Evolutionary conservation across 2,113 vertebrate species (phyloP).

Genomic region (Ictidomys tridecemlineatus): DNA sequence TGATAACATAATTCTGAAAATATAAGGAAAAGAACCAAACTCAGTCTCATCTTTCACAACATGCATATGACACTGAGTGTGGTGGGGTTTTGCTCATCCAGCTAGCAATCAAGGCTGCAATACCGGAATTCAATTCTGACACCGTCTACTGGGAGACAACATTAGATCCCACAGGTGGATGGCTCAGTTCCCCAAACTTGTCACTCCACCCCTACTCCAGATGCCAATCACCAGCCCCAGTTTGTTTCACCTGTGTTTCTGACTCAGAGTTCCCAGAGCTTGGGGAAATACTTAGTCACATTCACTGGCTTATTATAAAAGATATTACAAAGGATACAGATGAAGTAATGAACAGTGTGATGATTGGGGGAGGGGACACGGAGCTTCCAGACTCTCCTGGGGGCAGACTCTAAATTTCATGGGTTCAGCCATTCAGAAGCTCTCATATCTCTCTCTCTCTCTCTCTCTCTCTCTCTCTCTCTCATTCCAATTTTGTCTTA

Average conservation of each 20-base stretch:
- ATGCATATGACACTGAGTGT: background rate
- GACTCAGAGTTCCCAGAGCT: background rate
- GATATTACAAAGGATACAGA: background rate
- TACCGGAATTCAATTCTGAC: background rate
- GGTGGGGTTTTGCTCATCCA: background rate
- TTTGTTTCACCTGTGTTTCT: background rate
- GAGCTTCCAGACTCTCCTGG: background rate
- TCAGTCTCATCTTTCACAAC: background rate
- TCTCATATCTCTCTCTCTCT: no score
- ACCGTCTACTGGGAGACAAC: background rate
- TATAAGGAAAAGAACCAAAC: background rate
- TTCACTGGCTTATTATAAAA: background rate
- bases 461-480: no score
- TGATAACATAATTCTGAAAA: background rate
- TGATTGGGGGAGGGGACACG: no score
- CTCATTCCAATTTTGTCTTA: background rate
- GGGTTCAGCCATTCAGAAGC: no score
- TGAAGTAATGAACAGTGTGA: background rate
- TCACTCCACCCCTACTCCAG: background rate
- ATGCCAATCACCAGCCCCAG: background rate
- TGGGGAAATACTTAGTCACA: background rate
- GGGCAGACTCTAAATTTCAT: background rate
- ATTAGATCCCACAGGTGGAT: background rate
- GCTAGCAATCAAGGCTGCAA: no score
- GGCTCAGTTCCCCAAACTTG: no score